Conservation (phyloP, 1,140 invertebrate species). For the Copidosoma floridanum region DNA sequence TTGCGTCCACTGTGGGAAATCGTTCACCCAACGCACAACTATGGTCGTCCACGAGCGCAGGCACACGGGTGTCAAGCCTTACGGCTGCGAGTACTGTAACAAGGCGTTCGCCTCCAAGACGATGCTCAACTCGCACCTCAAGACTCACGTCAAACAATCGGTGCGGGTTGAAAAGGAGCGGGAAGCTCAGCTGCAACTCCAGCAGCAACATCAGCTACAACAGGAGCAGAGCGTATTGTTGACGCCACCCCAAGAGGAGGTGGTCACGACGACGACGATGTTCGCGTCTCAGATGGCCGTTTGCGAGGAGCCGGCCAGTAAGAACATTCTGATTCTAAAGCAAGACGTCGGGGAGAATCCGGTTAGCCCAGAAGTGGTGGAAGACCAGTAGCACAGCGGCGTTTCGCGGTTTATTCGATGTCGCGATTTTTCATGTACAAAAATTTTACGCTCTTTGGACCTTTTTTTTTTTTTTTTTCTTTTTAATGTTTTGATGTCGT, state of each 20-base stretch:
- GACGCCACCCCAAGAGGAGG: conserved; percentile 5
- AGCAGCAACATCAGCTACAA: conserved; percentile 28
- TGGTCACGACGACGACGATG: neutral
- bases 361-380: no score
- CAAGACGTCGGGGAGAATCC: no score
- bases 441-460: no score
- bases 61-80: conserved; percentile 65
- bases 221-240: conserved; percentile 5
- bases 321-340: neutral
- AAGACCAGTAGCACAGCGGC: no score
- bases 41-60: conserved; percentile 57
- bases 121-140: conserved; percentile 54
- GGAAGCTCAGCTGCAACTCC: conserved; percentile 32
- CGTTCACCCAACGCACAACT: conserved; percentile 68
- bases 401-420: no score
- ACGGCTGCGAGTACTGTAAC: conserved; percentile 61
- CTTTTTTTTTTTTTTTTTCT: no score
- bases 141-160: conserved; percentile 53
- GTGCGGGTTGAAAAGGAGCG: conserved; percentile 43
- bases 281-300: neutral
- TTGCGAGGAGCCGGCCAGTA: neutral
- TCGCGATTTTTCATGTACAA: no score
- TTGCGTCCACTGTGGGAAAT: conserved; percentile 69
- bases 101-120: conserved; percentile 55
- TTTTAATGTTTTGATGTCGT: no score